These are phyloP conservation scores for Xanthorhoe spadicearia DNA, from an alignment of 2,888 invertebrate species.

Conservation along the genomic window DNA sequence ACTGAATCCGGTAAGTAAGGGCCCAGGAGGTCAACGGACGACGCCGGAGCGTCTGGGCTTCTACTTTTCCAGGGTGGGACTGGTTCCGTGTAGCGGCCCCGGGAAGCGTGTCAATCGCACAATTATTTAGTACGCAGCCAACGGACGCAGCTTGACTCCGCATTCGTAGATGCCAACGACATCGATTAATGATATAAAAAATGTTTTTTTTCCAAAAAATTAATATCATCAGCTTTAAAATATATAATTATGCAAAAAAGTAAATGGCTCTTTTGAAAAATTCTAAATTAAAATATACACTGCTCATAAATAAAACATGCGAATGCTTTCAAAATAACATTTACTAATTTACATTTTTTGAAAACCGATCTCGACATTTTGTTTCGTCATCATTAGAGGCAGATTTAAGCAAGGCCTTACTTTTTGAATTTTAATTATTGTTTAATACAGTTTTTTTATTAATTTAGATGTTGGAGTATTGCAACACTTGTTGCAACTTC, in stretches of 20 bases:
- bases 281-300: conserved; percentile 3
- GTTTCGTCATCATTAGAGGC: conserved; percentile 2
- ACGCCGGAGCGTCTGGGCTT: conserved; percentile 56
- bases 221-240: neutral
- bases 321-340: neutral
- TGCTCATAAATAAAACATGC: conserved; percentile 13
- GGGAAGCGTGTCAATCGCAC: conserved; percentile 57
- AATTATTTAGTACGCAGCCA: conserved; percentile 48
- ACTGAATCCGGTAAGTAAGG: conserved; percentile 51
- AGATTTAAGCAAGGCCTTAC: neutral
- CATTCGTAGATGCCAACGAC: conserved; percentile 15
- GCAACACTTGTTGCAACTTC: neutral
- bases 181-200: neutral
- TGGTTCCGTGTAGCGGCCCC: conserved; percentile 61
- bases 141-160: conserved; percentile 19
- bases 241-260: conserved; percentile 1
- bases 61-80: conserved; percentile 49
- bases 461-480: neutral
- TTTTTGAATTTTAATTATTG: neutral
- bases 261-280: conserved; percentile 10
- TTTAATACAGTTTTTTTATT: neutral
- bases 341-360: conserved; percentile 2
- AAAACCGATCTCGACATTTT: neutral
- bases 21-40: conserved; percentile 55
- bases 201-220: neutral